A percentile compares a stretch with the other conserved stretches of the same genome.
Conservation (phyloP, 2,888 invertebrate species). For the Gari tellinella region DNA sequence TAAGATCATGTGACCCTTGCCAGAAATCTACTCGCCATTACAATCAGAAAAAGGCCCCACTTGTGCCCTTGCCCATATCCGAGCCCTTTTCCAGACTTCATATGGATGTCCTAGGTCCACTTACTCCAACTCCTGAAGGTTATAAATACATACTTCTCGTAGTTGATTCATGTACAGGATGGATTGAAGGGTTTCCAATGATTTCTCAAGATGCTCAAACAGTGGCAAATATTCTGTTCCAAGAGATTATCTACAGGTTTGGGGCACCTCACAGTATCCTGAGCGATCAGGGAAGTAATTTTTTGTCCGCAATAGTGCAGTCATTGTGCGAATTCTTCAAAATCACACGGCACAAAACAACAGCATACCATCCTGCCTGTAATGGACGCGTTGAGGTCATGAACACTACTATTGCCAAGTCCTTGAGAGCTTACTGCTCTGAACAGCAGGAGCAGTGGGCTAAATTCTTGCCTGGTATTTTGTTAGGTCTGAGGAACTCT, state of each 20-base stretch:
- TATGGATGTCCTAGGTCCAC: conserved; percentile 42
- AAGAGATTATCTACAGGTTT: conserved; percentile 42
- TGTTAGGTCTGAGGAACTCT: conserved; percentile 41
- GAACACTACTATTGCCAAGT: conserved; percentile 39
- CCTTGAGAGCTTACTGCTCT: conserved; percentile 33
- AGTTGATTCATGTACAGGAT: conserved; percentile 46
- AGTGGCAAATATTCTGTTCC: conserved; percentile 44
- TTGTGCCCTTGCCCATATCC: conserved; percentile 20
- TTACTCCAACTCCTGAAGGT: conserved; percentile 4
- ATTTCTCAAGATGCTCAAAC: conserved; percentile 45
- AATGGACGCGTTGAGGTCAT: conserved; percentile 36
- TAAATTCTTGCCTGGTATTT: conserved; percentile 30
- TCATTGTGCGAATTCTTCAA: conserved; percentile 54
- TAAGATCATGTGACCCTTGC: conserved; percentile 29
- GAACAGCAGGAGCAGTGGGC: conserved; percentile 47
- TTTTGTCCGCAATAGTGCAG: conserved; percentile 50
- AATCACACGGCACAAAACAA: conserved; percentile 40
- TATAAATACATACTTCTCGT: conserved; percentile 32
- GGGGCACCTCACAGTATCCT: conserved; percentile 47
- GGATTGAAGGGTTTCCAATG: conserved; percentile 57
- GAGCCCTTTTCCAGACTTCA: conserved; percentile 33
- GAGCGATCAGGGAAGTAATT: conserved; percentile 37
- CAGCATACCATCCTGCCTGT: conserved; percentile 49
- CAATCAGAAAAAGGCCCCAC: conserved; percentile 19
- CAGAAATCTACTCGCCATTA: conserved; percentile 12